Evolutionary conservation across 1,140 invertebrate species (phyloP), one percentile per base, ranked within the genome.

Genomic region (Nebria ingens): DNA sequence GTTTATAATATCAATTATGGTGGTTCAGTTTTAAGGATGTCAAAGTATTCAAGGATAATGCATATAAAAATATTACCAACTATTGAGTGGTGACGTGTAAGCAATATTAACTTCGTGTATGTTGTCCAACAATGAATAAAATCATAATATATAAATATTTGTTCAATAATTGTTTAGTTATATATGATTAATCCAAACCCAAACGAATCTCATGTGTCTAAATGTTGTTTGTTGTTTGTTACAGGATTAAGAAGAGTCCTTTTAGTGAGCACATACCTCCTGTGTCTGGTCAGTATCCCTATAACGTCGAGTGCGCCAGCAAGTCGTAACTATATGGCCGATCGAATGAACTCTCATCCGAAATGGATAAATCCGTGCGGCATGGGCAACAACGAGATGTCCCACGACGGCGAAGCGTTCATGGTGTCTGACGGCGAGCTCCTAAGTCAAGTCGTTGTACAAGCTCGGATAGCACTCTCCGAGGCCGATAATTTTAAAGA

Each of bases 301-400:
- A 56, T 20, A 25, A 52, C 40, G 21, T 29, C 34, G 21, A 57
- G 61, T 25, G 61, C 56, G 21, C 59, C 62, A 21, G 54, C 13
- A 13, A 55, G 38, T 23, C 22, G 19, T 51, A 42, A 25, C 20
- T 22, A 23, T 3, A 56, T 52, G 56, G 52, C 54, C 29, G 34
- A 21, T 19, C 52, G n/a, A 29, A 19, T 22, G 19, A 38, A 17
- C 11, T 23, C 54, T 52, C 40, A 54, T 6, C 69, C 70, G 42
- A 74, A 73, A 25, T 80, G 78, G 78, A 63, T 73, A 23, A 77
- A 79, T 57, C 77, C 77, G 0, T 79, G 77, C 55, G 76, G 76
- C 2, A 62, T 73, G 3, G 64, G 67, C 0, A 58, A 64, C 17
- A 69, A 67, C 17, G 69, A 71, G 19, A 65, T 70, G 45, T 62